phyloP scores from a whole-genome alignment of 2,797 vertebrate genomes.

The Pitangus sulphuratus region DNA sequence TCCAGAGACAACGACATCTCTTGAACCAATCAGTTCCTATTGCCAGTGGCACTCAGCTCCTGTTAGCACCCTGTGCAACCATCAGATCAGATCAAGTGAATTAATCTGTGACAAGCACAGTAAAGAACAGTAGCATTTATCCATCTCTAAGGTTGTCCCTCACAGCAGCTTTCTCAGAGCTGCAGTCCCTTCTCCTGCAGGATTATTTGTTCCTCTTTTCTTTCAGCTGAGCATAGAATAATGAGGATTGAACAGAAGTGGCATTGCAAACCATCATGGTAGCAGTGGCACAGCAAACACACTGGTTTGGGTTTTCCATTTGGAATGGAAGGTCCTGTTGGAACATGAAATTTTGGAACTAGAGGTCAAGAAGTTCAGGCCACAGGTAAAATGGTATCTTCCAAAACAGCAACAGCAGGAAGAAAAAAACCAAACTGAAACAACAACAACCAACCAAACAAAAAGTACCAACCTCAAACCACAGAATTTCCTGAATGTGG shows the following conservation, averaged over 20 bases:
- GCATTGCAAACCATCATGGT: neutral
- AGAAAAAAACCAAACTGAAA: neutral
- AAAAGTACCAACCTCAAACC: neutral
- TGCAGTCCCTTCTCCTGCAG: neutral
- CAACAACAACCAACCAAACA: neutral
- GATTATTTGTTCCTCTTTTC: neutral
- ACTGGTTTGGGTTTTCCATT: neutral
- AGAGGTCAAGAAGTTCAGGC: neutral
- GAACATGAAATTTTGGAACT: neutral
- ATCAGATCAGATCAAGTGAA: slow-evolving; percentile 33
- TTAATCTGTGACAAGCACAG: slow-evolving; percentile 18
- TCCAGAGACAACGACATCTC: slow-evolving; percentile 38
- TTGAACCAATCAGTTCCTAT: slow-evolving; percentile 47
- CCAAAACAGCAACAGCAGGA: neutral
- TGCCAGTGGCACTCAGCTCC: slow-evolving; percentile 45
- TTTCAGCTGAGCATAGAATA: neutral
- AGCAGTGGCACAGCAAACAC: neutral
- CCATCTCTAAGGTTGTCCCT: neutral
- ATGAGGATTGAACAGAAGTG: neutral
- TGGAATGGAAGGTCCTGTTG: neutral
- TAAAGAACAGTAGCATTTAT: slow-evolving; percentile 31
- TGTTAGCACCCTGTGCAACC: slow-evolving; percentile 30
- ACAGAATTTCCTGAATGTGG: neutral
- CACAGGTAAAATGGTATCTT: neutral
- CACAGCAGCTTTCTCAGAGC: neutral